A percentile compares a stretch with the other conserved stretches of the same genome.
phyloP scores from a whole-genome alignment of 2,888 invertebrate genomes.

The Drosophila borborema region DNA sequence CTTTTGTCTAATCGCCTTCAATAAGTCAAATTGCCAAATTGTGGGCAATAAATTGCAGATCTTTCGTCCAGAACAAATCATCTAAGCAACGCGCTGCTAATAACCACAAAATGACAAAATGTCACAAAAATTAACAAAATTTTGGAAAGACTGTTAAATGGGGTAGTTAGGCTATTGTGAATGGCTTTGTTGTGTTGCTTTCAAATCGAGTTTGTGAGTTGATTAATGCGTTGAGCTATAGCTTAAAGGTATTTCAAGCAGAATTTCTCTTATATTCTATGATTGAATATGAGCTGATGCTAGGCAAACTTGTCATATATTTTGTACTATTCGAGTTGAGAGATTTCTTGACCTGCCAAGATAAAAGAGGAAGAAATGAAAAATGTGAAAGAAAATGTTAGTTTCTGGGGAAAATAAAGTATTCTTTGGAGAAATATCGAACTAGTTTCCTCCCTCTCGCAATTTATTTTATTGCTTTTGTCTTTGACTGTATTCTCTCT shows the following conservation, averaged over 20 bases:
- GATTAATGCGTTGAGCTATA: not conserved
- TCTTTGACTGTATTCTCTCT: too few relatives aligned
- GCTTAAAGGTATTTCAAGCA: not conserved
- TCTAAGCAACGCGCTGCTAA: slow-evolving; percentile 39
- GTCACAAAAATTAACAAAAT: slow-evolving; percentile 25
- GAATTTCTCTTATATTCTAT: not conserved
- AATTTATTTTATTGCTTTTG: too few relatives aligned
- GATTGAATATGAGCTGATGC: not conserved
- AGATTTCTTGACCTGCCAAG: not conserved
- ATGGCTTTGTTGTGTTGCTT: not conserved
- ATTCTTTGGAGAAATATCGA: too few relatives aligned
- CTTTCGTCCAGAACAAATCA: not conserved
- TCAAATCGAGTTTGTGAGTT: not conserved
- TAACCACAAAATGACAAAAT: slow-evolving; percentile 54
- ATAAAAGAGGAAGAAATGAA: too few relatives aligned
- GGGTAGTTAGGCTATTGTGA: not conserved
- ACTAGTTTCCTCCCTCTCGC: too few relatives aligned
- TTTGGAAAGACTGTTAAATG: not conserved
- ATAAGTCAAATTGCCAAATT: slow-evolving; percentile 66
- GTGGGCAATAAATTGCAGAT: slow-evolving; percentile 27
- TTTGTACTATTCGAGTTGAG: not conserved
- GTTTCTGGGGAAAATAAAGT: too few relatives aligned
- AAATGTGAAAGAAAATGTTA: too few relatives aligned
- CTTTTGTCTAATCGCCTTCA: slow-evolving; percentile 61
- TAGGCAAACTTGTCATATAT: not conserved